These are phyloP conservation scores for Ostrea edulis DNA, from an alignment of 1,140 invertebrate genomes.

Conservation along the genomic window DNA sequence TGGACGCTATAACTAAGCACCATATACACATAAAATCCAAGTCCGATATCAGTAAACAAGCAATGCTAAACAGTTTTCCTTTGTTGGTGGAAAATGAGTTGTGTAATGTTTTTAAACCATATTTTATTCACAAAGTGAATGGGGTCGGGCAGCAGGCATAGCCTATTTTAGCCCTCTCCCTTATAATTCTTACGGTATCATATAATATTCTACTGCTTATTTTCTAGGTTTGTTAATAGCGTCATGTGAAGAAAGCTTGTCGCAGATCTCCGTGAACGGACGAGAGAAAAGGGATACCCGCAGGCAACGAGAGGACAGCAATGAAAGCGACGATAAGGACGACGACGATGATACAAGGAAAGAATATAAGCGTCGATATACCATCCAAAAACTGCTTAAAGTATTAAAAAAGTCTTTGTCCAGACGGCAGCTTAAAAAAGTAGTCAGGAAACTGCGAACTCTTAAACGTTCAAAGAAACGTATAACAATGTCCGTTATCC, in stretches of 20 bases:
- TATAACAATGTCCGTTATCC: background rate
- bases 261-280: constrained; percentile 5
- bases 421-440: background rate
- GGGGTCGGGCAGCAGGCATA: too few relatives aligned
- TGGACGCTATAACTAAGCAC: too few relatives aligned
- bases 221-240: constrained; percentile 5
- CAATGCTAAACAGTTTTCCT: too few relatives aligned
- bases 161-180: too few relatives aligned
- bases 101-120: too few relatives aligned
- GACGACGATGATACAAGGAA: background rate
- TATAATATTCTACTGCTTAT: background rate
- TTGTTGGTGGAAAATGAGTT: too few relatives aligned
- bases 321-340: constrained; percentile 9
- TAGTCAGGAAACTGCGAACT: background rate
- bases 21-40: too few relatives aligned
- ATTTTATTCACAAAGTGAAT: too few relatives aligned
- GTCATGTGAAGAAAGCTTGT: constrained; percentile 23
- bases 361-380: background rate
- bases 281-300: background rate
- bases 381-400: background rate
- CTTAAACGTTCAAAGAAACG: background rate
- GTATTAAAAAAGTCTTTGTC: background rate
- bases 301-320: background rate
- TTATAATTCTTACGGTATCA: too few relatives aligned
- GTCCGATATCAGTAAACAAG: too few relatives aligned